Base-by-base conservation (phyloP, 2,888 invertebrate species). In the Palloptera scutellata region DNA sequence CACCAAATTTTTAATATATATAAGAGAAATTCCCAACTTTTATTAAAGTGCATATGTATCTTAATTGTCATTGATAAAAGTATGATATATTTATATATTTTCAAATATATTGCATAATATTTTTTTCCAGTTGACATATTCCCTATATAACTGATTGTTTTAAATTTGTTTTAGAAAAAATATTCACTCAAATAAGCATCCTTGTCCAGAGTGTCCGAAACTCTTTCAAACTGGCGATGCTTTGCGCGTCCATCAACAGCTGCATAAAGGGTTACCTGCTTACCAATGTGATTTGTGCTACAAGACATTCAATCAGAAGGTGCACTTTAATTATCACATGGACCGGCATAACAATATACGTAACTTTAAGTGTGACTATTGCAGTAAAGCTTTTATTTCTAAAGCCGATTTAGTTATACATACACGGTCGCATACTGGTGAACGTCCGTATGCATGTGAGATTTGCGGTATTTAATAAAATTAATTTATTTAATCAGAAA, bases 221-320 rank as follows among this genome's bases (percentile, higher is more conserved):
- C 60, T 70, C 17, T 69, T 76, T 43, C 74, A 72, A 52, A 75
- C 76, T 6, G 59, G 70, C 20, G 70, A 77, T 19, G 68, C 71
- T 0, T 69, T 76, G 11, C 58, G 72, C n/a, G 73, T 73, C 10
- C 80, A 81, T 55, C 64, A 75, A 59, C 77, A 77, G 53, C 48
- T 73, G 3, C 80, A 81, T 43, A 66, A 71, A 10, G 70, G 66
- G 1, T 17, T 43, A 13, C 69, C 72, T 1, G 68, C 64, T 40
- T 73, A 55, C 15, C 70, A 75, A 61, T 80, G 80, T 19, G 67
- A 76, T 6, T 48, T 77, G 0, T 80, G 80, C 57, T 61, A 59
- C 5, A 78, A 78, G 60, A 74, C 76, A 0, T 80, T 80, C 59
- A 78, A 76, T 13, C 79, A 78, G 58, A 79, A 79, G 62, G 74